Evolutionary conservation across 2,113 vertebrate species (phyloP).

Genomic region (Candoia aspera): DNA sequence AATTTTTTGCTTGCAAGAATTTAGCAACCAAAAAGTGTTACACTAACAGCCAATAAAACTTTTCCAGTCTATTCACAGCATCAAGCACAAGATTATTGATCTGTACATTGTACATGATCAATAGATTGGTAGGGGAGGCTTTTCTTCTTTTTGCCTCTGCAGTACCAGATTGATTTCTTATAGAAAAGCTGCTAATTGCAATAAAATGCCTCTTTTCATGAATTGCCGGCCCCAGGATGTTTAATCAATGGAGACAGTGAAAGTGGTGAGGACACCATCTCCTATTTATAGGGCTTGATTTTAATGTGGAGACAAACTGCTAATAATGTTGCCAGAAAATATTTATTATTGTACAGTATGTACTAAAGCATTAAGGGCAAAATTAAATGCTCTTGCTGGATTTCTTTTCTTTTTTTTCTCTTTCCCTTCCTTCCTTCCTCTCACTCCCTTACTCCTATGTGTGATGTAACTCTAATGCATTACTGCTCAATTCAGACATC

Average conservation of each 20-base stretch:
- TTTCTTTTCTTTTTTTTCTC: not conserved
- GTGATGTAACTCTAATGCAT: not conserved
- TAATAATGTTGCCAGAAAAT: not conserved
- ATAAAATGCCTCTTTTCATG: not conserved
- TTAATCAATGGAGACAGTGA: not conserved
- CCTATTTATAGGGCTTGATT: not conserved
- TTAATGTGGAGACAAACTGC: not conserved
- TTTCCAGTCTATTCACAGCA: not conserved
- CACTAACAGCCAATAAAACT: not conserved
- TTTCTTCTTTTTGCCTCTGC: not conserved
- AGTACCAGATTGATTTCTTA: not conserved
- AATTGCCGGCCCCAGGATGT: not conserved
- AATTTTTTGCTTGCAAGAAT: not conserved
- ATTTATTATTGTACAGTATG: not conserved
- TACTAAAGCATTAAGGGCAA: not conserved
- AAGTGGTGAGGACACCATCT: not conserved
- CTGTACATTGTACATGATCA: not conserved
- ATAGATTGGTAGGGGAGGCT: not conserved
- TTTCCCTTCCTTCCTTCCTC: not conserved
- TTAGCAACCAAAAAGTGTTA: not conserved
- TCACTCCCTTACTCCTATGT: not conserved
- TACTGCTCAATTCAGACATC: not conserved
- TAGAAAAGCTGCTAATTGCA: not conserved
- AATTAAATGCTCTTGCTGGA: not conserved
- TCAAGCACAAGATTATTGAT: not conserved